These are phyloP conservation scores for Neomorphus geoffroyi DNA, from an alignment of 2,797 vertebrate species.

Conservation along the genomic window DNA sequence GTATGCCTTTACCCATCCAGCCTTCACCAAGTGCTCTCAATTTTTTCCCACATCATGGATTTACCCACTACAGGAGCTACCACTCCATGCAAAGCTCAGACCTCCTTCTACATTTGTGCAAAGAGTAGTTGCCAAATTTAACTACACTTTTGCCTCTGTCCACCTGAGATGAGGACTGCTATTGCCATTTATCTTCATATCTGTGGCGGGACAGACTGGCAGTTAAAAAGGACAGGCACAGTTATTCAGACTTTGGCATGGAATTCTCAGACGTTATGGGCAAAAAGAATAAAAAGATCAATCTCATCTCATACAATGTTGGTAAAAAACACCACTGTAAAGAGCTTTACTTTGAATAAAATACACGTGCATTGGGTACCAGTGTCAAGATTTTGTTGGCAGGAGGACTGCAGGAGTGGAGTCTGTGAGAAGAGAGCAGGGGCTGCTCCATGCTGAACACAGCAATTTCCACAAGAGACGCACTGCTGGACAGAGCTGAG, in stretches of 20 bases:
- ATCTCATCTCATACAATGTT: not conserved
- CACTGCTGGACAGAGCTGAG: too few relatives aligned
- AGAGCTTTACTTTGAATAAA: not conserved
- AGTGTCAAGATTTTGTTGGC: not conserved
- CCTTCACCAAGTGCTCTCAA: not conserved
- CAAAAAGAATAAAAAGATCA: not conserved
- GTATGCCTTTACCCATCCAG: not conserved
- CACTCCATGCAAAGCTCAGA: not conserved
- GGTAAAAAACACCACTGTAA: not conserved
- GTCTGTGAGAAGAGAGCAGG: not conserved
- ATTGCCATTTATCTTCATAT: not conserved
- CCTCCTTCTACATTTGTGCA: not conserved
- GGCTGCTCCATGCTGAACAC: too few relatives aligned
- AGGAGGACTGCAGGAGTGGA: not conserved
- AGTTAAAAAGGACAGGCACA: not conserved
- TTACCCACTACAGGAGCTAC: not conserved
- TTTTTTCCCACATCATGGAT: not conserved
- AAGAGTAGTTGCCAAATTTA: not conserved
- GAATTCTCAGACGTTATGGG: not conserved
- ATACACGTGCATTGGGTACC: not conserved
- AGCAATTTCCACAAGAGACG: too few relatives aligned
- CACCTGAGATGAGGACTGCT: not conserved
- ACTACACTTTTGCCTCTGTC: not conserved
- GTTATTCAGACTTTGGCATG: not conserved
- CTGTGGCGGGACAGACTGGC: not conserved